Evolutionary conservation across 2,888 invertebrate genomes (phyloP), one percentile per base, ranked within the genome.

Genomic region (Cephonodes hylas): DNA sequence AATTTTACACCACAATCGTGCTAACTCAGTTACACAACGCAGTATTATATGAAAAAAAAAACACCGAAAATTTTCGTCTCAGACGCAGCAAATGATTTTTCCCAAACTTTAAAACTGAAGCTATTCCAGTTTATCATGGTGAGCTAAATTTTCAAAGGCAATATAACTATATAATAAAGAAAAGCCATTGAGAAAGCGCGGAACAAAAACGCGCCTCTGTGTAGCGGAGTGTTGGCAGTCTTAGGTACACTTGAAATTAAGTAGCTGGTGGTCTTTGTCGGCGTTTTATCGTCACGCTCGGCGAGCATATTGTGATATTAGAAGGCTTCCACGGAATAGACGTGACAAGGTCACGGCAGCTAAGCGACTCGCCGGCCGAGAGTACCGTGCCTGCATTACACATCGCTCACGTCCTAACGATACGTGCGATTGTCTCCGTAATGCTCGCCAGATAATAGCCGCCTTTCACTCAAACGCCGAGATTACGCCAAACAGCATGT

Each of bases 331-430:
- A 38, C 38, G 38, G 27, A 27, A 4, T 13, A 23, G 46, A 22
- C 53, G 53, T 18, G 15, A 18, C 53, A 53, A 53, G 53, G 53
- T 53, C 53, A 53, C 53, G 53, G 22, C 27, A 53, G 38, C 38
- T n/a, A 38, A 38, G 10, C 4, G 10, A 27, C 18, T 27, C 45
- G 23, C 25, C 8, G 53, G n/a, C n/a, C n/a, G n/a, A n/a, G n/a
- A n/a, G n/a, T n/a, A n/a, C n/a, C n/a, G n/a, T n/a, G n/a, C n/a
- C 53, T 53, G 38, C 38, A 31, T 27, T 20, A 53, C 27, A 53
- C 25, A n/a, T 46, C 15, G 1, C 27, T 31, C 25, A 3, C 38
- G 38, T 38, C 10, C 13, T n/a, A 38, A 38, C n/a, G 13, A 38
- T 38, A 38, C 13, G 38, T n/a, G 38, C 38, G 38, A 38, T 38